Percentiles rank a stretch among this genome's conserved stretches.
Conservation (phyloP, 2,113 vertebrate species). For the Tragulus kanchil region DNA sequence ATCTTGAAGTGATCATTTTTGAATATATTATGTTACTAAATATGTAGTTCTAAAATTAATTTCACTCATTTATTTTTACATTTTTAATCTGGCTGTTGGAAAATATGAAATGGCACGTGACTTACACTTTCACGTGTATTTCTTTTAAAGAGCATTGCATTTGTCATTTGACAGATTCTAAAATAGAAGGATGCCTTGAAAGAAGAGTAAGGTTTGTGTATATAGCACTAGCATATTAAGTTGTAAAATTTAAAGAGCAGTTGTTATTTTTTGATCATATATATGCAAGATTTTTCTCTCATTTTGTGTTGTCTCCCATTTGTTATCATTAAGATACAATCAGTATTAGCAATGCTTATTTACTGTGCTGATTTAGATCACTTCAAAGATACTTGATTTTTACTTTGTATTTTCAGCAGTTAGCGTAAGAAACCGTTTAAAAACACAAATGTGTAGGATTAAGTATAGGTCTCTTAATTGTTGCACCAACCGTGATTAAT, state of each 20-base stretch:
- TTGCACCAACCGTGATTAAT: not conserved
- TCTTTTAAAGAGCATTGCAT: not conserved
- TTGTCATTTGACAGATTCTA: not conserved
- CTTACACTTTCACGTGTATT: not conserved
- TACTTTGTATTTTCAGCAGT: constrained; percentile 31
- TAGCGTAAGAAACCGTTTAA: not conserved
- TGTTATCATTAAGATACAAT: not conserved
- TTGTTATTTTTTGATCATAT: not conserved
- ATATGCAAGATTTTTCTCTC: not conserved
- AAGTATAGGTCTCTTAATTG: not conserved
- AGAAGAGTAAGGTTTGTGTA: not conserved
- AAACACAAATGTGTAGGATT: not conserved
- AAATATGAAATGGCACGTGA: not conserved
- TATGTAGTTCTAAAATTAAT: constrained; percentile 23
- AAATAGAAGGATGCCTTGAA: not conserved
- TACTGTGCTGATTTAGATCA: not conserved
- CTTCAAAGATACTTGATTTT: not conserved
- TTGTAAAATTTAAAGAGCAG: not conserved
- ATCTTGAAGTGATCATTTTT: constrained; percentile 34
- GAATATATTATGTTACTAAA: not conserved
- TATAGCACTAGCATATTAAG: not conserved
- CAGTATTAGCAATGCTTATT: not conserved
- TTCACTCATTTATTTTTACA: constrained; percentile 38
- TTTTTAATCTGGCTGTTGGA: not conserved
- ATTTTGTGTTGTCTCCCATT: not conserved